Evolutionary conservation across 2,797 vertebrate species (phyloP).

Genomic region (Gymnoscopelus braueri): DNA sequence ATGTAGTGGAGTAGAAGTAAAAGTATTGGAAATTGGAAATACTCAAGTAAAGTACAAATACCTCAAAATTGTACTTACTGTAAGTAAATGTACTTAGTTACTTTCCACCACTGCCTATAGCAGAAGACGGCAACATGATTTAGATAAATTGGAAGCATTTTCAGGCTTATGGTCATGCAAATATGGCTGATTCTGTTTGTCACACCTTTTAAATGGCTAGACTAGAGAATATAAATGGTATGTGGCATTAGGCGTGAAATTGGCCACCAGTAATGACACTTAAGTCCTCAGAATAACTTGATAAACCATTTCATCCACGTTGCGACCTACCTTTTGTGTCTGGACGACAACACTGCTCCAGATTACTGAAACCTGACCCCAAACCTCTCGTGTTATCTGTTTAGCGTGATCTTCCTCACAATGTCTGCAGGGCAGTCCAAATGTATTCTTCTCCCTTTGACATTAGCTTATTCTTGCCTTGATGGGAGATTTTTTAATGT

Average conservation of each 20-base stretch:
- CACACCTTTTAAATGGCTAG: too few relatives aligned
- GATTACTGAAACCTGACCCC: conserved; percentile 24
- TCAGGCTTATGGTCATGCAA: background rate
- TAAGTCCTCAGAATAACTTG: background rate
- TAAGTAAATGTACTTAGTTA: too few relatives aligned
- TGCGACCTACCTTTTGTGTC: background rate
- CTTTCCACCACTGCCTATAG: too few relatives aligned
- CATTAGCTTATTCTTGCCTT: background rate
- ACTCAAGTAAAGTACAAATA: too few relatives aligned
- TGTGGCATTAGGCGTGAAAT: too few relatives aligned
- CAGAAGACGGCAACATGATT: too few relatives aligned
- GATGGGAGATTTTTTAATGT: background rate
- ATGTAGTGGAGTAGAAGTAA: too few relatives aligned
- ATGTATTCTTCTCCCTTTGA: background rate
- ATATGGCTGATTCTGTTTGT: background rate
- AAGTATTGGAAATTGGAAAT: too few relatives aligned
- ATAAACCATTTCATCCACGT: background rate
- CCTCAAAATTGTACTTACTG: too few relatives aligned
- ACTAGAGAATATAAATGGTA: too few relatives aligned
- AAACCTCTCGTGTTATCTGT: conserved; percentile 26
- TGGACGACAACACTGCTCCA: background rate
- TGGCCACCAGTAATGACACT: too few relatives aligned
- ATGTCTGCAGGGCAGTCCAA: background rate
- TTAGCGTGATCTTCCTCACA: conserved; percentile 1
- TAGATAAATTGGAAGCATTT: too few relatives aligned